Evolutionary conservation across 2,797 vertebrate species (phyloP), one percentile per base, ranked within the genome.

Genomic region (Pterois miles): DNA sequence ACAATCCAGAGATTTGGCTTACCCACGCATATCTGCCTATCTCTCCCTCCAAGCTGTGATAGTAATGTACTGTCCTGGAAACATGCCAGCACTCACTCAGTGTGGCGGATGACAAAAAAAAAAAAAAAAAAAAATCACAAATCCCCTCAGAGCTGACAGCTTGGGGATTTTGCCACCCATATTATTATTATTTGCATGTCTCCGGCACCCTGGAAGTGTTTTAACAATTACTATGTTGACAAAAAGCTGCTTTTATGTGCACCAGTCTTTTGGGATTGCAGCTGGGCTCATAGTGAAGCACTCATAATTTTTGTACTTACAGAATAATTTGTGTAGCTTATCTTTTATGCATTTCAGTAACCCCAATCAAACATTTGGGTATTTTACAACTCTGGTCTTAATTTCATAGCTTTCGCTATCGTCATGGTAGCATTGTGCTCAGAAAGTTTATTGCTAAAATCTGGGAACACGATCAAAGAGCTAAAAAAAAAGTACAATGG

Each of bases 121-220:
- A 4, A 0, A 56, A 3, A 22, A 48, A 4, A 0, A 8, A 43
- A 71, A 74, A 87, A 71, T 52, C 74, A 52, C 67, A 91, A 91
- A 92, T 91, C 90, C 90, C 78, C 68, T 91, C 80, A 90, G 85
- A 88, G 85, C 88, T 84, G 74, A 90, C 83, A 89, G 90, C 82
- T 84, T 85, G 84, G 82, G 85, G 88, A 90, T 89, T 92, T 87
- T 82, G 40, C 81, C 86, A 83, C 82, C 85, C 78, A 77, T 91
- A 72, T 74, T 74, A 89, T 84, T 70, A 88, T 86, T 86, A 86
- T 87, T 79, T 82, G 76, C 79, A 69, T 40, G 14, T 83, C 77
- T 77, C 43, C 69, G 1, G 43, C 76, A 54, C 31, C 8, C 27
- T 70, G 75, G 65, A 34, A 31, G 65, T 57, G 60, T 76, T 76